Conservation (phyloP, 2,888 invertebrate genomes). For the Apodemia duryi region DNA sequence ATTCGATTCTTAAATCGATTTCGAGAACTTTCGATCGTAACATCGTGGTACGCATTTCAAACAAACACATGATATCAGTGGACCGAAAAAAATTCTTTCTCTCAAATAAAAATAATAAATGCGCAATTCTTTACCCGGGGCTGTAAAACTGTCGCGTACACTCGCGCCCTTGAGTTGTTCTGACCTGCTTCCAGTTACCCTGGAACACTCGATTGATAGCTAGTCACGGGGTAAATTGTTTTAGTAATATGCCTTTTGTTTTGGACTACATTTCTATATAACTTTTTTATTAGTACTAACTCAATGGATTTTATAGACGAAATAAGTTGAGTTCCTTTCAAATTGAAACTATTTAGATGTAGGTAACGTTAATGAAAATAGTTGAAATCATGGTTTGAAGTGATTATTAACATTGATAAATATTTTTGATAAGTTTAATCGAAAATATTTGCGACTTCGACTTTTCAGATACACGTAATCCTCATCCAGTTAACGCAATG, state of each 20-base stretch:
- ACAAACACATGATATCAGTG: conserved; percentile 56
- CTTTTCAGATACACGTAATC: too few species aligned
- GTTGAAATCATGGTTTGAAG: too few species aligned
- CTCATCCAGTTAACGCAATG: too few species aligned
- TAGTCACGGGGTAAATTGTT: conserved; percentile 11
- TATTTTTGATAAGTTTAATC: too few species aligned
- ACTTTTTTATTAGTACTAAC: background rate
- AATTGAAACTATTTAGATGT: background rate
- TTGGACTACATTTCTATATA: conserved; percentile 3
- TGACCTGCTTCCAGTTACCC: conserved; percentile 12
- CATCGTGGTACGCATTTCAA: conserved; percentile 16
- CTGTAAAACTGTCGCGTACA: conserved; percentile 71
- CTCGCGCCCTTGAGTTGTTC: conserved; percentile 52
- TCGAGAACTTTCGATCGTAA: background rate
- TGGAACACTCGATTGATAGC: conserved; percentile 12
- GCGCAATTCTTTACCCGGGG: conserved; percentile 70
- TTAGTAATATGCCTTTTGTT: conserved; percentile 10
- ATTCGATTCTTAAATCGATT: background rate
- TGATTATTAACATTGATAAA: too few species aligned
- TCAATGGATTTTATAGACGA: background rate
- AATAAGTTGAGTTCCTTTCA: background rate
- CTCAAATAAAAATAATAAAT: conserved; percentile 75
- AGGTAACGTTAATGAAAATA: too few species aligned
- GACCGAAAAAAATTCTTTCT: conserved; percentile 53
- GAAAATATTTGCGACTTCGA: too few species aligned